phyloP scores from a whole-genome alignment of 1,140 invertebrate species.

The Thaumetopoea pityocampa region DNA sequence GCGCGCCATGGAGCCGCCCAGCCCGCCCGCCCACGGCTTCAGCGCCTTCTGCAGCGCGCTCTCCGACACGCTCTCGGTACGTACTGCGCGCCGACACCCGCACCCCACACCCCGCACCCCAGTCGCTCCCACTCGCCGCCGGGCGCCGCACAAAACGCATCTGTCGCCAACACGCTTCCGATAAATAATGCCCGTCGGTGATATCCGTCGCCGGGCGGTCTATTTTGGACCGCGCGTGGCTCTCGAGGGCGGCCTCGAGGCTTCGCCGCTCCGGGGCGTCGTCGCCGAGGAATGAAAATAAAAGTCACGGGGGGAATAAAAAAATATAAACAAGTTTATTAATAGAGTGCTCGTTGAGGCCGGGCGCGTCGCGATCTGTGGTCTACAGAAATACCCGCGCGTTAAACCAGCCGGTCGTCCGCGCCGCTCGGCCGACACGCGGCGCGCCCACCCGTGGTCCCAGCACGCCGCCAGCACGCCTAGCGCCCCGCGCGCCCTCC shows the following conservation, averaged over 20 bases:
- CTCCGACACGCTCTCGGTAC: conserved; percentile 67
- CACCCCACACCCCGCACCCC: conserved; percentile 5
- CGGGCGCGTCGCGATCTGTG: conserved; percentile 71
- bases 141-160: conserved; percentile 24
- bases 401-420: too few species aligned
- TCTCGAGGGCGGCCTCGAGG: conserved; percentile 42
- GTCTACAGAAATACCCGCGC: conserved; percentile 72
- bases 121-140: conserved; percentile 13
- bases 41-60: conserved; percentile 69
- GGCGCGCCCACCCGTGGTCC: conserved; percentile 49
- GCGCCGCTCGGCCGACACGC: conserved; percentile 37
- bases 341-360: conserved; percentile 68
- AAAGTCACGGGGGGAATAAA: conserved; percentile 63
- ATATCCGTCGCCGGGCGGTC: conserved; percentile 39
- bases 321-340: conserved; percentile 76
- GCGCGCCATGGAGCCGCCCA: conserved; percentile 55
- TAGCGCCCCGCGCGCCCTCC: conserved; percentile 6
- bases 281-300: conserved; percentile 39
- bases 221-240: conserved; percentile 60
- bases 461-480: conserved; percentile 40
- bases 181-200: conserved; percentile 37
- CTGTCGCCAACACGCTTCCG: conserved; percentile 39
- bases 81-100: conserved; percentile 31
- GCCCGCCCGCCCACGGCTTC: conserved; percentile 55
- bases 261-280: conserved; percentile 18